phyloP scores from a whole-genome alignment of 2,113 vertebrate genomes.

The Dipodomys stephensi region DNA sequence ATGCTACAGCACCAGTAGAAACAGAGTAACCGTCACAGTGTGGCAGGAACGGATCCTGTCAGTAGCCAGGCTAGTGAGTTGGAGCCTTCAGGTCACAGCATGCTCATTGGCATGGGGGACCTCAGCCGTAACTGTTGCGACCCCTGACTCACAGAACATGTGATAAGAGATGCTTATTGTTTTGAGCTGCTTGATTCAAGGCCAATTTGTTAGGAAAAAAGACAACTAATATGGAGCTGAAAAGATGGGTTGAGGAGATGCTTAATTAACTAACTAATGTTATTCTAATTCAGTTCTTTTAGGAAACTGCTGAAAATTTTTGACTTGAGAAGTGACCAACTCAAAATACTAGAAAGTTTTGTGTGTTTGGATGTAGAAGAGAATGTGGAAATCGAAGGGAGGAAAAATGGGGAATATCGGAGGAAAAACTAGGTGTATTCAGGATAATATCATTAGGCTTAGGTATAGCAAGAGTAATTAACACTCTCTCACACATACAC shows the following conservation, averaged over 20 bases:
- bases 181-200: background rate
- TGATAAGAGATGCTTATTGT: background rate
- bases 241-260: background rate
- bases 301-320: background rate
- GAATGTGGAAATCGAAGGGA: background rate
- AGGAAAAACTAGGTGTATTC: no score
- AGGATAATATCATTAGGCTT: background rate
- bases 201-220: background rate
- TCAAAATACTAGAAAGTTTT: background rate
- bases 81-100: background rate
- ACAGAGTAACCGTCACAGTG: background rate
- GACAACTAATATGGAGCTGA: background rate
- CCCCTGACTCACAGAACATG: background rate
- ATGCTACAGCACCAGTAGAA: background rate
- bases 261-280: background rate
- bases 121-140: background rate
- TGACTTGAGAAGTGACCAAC: background rate
- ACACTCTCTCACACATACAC: no score
- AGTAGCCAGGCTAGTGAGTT: background rate
- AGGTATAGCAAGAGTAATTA: no score
- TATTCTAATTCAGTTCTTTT: background rate
- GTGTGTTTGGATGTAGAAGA: background rate
- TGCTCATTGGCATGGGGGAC: background rate
- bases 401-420: background rate
- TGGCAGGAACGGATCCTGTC: background rate